A percentile compares a stretch with the other conserved stretches of the same genome.
phyloP scores from a whole-genome alignment of 2,888 invertebrate species.

The Nemotelus nigrinus region DNA sequence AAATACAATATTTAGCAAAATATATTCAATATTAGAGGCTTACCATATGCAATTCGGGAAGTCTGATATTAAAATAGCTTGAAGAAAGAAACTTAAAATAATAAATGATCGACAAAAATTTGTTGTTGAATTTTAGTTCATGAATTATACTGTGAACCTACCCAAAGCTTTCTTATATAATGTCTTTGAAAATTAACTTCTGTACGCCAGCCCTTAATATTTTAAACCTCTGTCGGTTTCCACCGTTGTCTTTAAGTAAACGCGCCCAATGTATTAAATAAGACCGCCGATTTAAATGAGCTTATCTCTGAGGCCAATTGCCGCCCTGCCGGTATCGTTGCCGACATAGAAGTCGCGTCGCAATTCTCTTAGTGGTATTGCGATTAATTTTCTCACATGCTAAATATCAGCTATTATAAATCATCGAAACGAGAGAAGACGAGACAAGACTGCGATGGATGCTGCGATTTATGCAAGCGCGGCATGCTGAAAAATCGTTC shows the following conservation, averaged over 20 bases:
- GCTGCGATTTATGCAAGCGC: not conserved
- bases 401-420: constrained; percentile 48
- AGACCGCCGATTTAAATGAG: constrained; percentile 24
- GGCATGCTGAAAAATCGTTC: too few relatives aligned
- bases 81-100: too few relatives aligned
- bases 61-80: too few relatives aligned
- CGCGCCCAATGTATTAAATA: constrained; percentile 17
- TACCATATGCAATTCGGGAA: too few relatives aligned
- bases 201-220: too few relatives aligned
- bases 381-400: constrained; percentile 50
- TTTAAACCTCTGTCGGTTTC: too few relatives aligned
- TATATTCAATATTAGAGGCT: too few relatives aligned
- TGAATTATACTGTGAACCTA: too few relatives aligned
- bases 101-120: too few relatives aligned
- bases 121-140: too few relatives aligned
- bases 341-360: constrained; percentile 8
- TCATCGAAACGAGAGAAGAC: constrained; percentile 47
- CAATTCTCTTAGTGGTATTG: constrained; percentile 31
- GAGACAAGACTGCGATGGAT: constrained; percentile 17
- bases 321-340: constrained; percentile 34
- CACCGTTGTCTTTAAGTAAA: not conserved
- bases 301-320: constrained; percentile 29
- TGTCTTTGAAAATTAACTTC: too few relatives aligned
- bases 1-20: not conserved
- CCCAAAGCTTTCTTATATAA: too few relatives aligned